A percentile compares a stretch with the other conserved stretches of the same genome.
Evolutionary conservation across 1,140 invertebrate genomes (phyloP).

Genomic region (Pantala flavescens): DNA sequence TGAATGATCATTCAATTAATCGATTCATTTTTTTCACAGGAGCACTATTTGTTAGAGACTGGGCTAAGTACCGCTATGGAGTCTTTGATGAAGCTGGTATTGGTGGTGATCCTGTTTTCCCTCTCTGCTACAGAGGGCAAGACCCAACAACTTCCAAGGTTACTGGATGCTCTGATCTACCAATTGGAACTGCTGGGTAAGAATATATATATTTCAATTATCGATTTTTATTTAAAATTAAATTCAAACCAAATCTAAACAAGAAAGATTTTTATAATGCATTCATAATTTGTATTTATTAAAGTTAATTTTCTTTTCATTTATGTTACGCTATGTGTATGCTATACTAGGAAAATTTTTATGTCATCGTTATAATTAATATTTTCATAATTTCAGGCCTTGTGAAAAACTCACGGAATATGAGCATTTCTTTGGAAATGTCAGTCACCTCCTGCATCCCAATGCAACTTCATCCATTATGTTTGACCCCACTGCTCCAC

Average conservation of each 20-base stretch:
- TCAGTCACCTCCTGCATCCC: slow-evolving; percentile 30
- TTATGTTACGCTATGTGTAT: too few species aligned
- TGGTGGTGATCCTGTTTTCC: slow-evolving; percentile 46
- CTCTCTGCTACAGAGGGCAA: slow-evolving; percentile 38
- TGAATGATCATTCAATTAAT: too few species aligned
- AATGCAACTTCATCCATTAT: slow-evolving; percentile 44
- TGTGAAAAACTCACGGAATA: neutral
- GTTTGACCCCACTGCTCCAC: slow-evolving; percentile 36
- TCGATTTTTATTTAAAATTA: slow-evolving; percentile 8
- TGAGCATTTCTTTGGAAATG: slow-evolving; percentile 2
- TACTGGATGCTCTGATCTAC: slow-evolving; percentile 40
- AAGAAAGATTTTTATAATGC: too few species aligned
- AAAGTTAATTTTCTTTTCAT: too few species aligned
- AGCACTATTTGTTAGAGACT: slow-evolving; percentile 47
- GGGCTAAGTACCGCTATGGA: slow-evolving; percentile 56
- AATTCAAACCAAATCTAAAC: too few species aligned
- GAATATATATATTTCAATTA: too few species aligned
- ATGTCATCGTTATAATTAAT: too few species aligned
- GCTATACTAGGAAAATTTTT: too few species aligned
- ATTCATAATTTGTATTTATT: too few species aligned
- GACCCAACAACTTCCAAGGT: slow-evolving; percentile 22
- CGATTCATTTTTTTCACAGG: slow-evolving; percentile 29
- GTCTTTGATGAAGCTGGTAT: slow-evolving; percentile 58
- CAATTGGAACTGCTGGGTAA: slow-evolving; percentile 38
- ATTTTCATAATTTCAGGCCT: neutral